phyloP scores from a whole-genome alignment of 2,888 invertebrate species.

The Teleiodes luculella region DNA sequence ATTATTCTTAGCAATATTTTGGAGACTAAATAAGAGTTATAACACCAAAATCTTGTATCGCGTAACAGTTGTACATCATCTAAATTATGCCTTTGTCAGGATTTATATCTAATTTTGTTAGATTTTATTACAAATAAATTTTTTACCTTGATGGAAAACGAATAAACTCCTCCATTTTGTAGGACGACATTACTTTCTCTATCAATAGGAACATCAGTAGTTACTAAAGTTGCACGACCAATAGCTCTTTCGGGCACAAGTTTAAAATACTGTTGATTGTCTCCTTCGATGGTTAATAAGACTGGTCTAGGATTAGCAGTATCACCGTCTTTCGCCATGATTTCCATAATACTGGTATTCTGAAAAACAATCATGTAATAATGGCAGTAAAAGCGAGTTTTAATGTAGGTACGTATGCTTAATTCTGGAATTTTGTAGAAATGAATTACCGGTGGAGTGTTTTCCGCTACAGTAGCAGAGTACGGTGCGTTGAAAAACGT shows the following conservation, averaged over 20 bases:
- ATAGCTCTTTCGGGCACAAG: conserved; percentile 77
- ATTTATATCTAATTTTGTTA: too few species aligned
- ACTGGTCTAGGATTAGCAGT: conserved; percentile 84
- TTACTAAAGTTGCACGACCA: conserved; percentile 79
- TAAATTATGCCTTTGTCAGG: too few species aligned
- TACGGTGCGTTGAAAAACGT: conserved; percentile 89
- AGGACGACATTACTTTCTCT: conserved; percentile 85
- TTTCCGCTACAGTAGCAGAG: conserved; percentile 86
- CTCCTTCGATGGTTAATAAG: conserved; percentile 83
- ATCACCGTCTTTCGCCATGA: conserved; percentile 89
- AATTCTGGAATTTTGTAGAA: not conserved
- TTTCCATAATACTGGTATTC: conserved; percentile 82
- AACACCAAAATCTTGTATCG: too few species aligned
- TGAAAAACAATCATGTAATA: conserved; percentile 41
- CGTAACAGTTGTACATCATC: too few species aligned
- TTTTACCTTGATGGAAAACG: conserved; percentile 80
- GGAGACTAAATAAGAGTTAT: not conserved
- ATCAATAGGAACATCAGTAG: conserved; percentile 83
- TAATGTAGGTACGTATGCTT: too few species aligned
- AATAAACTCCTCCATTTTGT: conserved; percentile 88
- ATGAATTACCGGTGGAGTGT: conserved; percentile 78
- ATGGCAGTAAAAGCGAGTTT: too few species aligned
- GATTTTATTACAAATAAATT: too few species aligned
- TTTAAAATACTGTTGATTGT: conserved; percentile 83
- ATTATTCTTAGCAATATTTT: not conserved